A percentile compares a stretch with the other conserved stretches of the same genome.
phyloP scores from a whole-genome alignment of 2,113 vertebrate species.

The Peromyscus polionotus region DNA sequence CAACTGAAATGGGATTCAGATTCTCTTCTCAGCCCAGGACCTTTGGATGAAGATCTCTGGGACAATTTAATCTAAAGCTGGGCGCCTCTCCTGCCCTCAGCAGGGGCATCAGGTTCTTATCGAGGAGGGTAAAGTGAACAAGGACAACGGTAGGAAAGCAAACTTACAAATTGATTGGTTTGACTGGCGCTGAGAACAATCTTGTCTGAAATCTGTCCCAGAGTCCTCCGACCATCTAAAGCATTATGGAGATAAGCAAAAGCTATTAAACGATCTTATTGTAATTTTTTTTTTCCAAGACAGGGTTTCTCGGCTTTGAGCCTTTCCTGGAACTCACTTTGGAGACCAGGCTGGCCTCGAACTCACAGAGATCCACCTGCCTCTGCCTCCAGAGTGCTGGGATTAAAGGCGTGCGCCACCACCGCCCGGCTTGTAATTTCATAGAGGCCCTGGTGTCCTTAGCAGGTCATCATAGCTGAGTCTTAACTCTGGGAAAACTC shows the following conservation, averaged over 20 bases:
- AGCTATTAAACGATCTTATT: neutral
- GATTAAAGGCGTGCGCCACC: no score
- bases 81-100: no score
- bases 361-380: no score
- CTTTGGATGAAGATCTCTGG: neutral
- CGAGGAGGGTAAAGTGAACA: neutral
- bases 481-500: neutral
- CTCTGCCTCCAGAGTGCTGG: no score
- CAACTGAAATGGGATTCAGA: neutral
- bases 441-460: no score
- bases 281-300: no score
- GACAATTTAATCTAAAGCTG: neutral
- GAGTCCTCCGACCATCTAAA: constrained; percentile 86
- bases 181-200: constrained; percentile 80
- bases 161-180: constrained; percentile 88
- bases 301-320: no score
- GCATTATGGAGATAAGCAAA: constrained; percentile 9
- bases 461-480: fast-evolving
- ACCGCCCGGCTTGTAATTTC: no score
- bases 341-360: no score
- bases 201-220: constrained; percentile 89
- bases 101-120: neutral
- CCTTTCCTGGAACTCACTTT: no score
- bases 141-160: neutral
- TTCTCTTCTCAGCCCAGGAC: neutral